Percentiles rank a stretch among this genome's conserved stretches.
Conservation (phyloP, 2,797 vertebrate species). For the Eupleurogrammus muticus region DNA sequence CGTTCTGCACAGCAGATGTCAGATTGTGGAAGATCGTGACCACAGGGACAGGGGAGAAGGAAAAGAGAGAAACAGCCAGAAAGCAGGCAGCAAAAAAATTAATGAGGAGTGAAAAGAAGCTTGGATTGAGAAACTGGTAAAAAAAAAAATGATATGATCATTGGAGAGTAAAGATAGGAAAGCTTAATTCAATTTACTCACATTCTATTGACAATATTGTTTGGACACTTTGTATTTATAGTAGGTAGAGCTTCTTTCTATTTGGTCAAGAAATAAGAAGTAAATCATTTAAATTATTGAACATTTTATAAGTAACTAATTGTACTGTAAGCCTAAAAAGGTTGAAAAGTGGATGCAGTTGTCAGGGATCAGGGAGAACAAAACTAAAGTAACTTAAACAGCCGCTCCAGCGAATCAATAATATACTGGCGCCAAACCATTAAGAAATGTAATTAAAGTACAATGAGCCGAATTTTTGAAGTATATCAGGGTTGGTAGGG, state of each 20-base stretch:
- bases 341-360: too few species aligned
- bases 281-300: not conserved
- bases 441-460: too few species aligned
- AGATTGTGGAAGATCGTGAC: slow-evolving; percentile 29
- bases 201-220: not conserved
- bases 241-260: not conserved
- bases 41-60: slow-evolving; percentile 10
- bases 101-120: not conserved
- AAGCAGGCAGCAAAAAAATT: not conserved
- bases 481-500: too few species aligned
- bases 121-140: not conserved
- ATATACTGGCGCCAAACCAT: too few species aligned
- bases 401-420: too few species aligned
- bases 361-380: too few species aligned
- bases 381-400: too few species aligned
- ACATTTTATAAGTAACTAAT: not conserved
- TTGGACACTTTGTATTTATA: not conserved
- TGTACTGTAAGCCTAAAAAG: too few species aligned
- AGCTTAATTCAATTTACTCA: not conserved
- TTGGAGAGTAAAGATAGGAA: not conserved
- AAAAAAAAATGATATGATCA: not conserved
- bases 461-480: too few species aligned
- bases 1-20: slow-evolving; percentile 47
- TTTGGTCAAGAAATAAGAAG: not conserved
- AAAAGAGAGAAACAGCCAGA: not conserved